These are phyloP conservation scores for Drosophila infuscata DNA, from an alignment of 2,888 invertebrate genomes.

Conservation along the genomic window DNA sequence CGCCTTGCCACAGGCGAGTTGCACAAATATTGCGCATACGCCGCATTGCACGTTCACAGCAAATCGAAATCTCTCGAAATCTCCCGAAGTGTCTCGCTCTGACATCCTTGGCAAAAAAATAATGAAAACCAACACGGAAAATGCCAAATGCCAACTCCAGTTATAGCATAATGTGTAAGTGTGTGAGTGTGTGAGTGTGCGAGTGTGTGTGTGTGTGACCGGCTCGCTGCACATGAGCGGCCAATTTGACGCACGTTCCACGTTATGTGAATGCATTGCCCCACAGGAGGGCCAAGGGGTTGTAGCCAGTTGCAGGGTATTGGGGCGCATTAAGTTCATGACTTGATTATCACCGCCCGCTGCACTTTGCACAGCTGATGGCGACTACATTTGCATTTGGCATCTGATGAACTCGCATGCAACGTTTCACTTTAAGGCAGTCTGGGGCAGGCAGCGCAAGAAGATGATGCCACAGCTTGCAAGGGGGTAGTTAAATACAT, in stretches of 20 bases:
- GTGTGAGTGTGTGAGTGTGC: conserved; percentile 27
- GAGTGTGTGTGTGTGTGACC: conserved; percentile 39
- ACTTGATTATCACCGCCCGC: conserved; percentile 75
- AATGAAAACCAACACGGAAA: conserved; percentile 10
- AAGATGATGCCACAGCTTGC: neutral
- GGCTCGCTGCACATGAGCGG: conserved; percentile 69
- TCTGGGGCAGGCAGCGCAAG: neutral
- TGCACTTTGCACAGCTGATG: conserved; percentile 72
- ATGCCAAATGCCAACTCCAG: conserved; percentile 44
- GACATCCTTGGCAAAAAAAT: conserved; percentile 14
- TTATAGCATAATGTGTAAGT: conserved; percentile 24
- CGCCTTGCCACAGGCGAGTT: conserved; percentile 12
- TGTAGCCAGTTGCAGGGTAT: neutral
- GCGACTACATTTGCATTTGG: conserved; percentile 68
- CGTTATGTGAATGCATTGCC: conserved; percentile 30
- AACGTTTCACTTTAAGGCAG: conserved; percentile 12
- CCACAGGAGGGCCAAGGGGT: neutral
- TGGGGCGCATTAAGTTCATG: conserved; percentile 52
- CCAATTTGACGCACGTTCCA: conserved; percentile 59
- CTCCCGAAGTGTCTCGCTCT: conserved; percentile 8
- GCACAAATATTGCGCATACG: conserved; percentile 67
- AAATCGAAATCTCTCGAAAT: conserved; percentile 48
- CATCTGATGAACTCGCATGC: conserved; percentile 67
- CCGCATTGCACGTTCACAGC: conserved; percentile 55
- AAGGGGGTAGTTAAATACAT: conserved; percentile 16